Evolutionary conservation across 2,797 vertebrate species (phyloP), one percentile per base, ranked within the genome.

Genomic region (Rhynchonycteris naso): DNA sequence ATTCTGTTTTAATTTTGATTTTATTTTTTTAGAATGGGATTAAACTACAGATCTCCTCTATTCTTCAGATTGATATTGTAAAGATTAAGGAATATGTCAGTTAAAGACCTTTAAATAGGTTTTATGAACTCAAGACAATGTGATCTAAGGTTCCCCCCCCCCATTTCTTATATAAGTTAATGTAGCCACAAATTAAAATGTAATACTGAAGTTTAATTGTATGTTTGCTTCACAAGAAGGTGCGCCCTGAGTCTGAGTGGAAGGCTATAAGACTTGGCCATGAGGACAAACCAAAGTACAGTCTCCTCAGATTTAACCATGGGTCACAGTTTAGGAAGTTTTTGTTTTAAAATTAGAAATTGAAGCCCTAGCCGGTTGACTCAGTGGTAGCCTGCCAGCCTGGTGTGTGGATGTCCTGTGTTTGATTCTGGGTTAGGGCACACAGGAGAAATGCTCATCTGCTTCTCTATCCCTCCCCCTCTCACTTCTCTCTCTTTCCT

Each of bases 41-140:
- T 83, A 94, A 93, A 68, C 72, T 66, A 22, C 3, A 63, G 30
- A 28, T 89, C 65, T 92, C 74, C 59, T 59, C 22, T 58, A 83
- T 97, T 95, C 90, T 92, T 96, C 82, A 92, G 56, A 95, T n/a
- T 13, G 24, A 69, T 88, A 61, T 24, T 89, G 11, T 95, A 78
- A 95, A 84, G 24, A 74, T 71, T 24, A 90, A 72, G 21, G 4
- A 89, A 63, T 56, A 59, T 50, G 30, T 78, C 56, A 19, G 18
- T 85, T 66, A 69, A 93, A 79, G 76, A 19, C 43, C 38, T 90
- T 91, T 74, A 50, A 85, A 59, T 38, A 59, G 50, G 4, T 90
- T 52, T 8, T 15, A 24, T 87, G 76, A 88, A 35, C 35, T 81
- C 33, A 92, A 93, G 52, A 18, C 33, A 68, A 47, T 58, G 50